These are phyloP conservation scores for Dendrolimus kikuchii DNA, from an alignment of 1,140 invertebrate genomes.

Conservation along the genomic window DNA sequence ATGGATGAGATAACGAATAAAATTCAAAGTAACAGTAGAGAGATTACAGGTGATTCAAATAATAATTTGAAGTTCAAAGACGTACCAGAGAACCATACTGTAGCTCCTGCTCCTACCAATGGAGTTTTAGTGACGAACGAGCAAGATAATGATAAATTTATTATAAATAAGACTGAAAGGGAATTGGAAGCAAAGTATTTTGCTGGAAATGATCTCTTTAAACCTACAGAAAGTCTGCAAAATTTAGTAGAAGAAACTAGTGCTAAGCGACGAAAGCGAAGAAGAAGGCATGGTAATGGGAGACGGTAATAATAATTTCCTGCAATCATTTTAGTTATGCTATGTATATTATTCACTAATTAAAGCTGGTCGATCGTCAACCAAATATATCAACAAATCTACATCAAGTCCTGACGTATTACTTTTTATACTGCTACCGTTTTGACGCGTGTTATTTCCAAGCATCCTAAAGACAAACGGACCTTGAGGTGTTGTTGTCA, in stretches of 20 bases:
- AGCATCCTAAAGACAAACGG: too few species aligned
- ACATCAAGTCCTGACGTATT: too few species aligned
- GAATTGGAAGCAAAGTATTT: slow-evolving; percentile 30
- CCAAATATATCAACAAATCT: too few species aligned
- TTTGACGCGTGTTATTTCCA: too few species aligned
- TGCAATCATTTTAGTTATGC: neutral
- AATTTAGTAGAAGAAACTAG: slow-evolving; percentile 37
- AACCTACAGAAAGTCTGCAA: slow-evolving; percentile 57
- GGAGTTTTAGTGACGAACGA: slow-evolving; percentile 49
- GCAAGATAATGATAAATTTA: slow-evolving; percentile 37
- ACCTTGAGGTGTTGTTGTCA: too few species aligned
- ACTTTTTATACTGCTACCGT: too few species aligned
- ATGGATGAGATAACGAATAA: slow-evolving; percentile 66
- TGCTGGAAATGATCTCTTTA: slow-evolving; percentile 41
- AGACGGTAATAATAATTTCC: slow-evolving; percentile 41
- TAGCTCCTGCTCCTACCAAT: slow-evolving; percentile 62
- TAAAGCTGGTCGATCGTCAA: too few species aligned
- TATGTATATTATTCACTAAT: neutral
- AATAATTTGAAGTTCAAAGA: slow-evolving; percentile 64
- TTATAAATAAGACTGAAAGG: slow-evolving; percentile 38
- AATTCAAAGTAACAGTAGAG: slow-evolving; percentile 69
- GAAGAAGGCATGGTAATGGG: slow-evolving; percentile 59
- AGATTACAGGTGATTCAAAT: slow-evolving; percentile 66
- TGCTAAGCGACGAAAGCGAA: slow-evolving; percentile 39
- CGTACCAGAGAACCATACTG: slow-evolving; percentile 49